phyloP scores from a whole-genome alignment of 2,797 vertebrate species.

The Tinamus major region DNA sequence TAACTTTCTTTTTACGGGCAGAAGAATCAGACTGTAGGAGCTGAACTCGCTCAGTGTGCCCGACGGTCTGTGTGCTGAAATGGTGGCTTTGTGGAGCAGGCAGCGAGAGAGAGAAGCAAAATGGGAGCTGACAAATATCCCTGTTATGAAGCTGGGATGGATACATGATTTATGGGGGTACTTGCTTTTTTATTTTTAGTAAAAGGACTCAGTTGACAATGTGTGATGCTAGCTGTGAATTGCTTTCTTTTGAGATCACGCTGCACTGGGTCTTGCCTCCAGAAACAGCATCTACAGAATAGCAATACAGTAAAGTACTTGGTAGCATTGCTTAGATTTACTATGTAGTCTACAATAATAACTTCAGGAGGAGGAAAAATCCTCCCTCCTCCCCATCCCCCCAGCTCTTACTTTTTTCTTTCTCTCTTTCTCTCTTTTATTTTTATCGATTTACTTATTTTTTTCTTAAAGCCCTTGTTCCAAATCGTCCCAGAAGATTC shows the following conservation, averaged over 20 bases:
- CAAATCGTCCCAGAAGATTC: not conserved
- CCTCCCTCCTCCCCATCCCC: not conserved
- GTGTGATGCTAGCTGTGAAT: not conserved
- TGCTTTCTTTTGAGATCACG: slow-evolving; percentile 20
- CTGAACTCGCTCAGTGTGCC: not conserved
- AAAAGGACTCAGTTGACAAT: not conserved
- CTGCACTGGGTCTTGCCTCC: slow-evolving; percentile 13
- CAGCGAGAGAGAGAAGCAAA: slow-evolving; percentile 24
- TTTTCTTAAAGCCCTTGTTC: not conserved
- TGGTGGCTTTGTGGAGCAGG: not conserved
- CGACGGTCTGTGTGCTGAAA: not conserved
- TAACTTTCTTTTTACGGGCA: not conserved
- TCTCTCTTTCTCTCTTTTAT: too few relatives aligned
- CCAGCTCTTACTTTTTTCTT: not conserved
- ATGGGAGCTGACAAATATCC: slow-evolving; percentile 43
- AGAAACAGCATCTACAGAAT: slow-evolving; percentile 16
- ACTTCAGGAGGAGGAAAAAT: not conserved
- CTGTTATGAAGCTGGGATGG: slow-evolving; percentile 12
- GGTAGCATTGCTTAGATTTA: not conserved
- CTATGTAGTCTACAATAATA: not conserved
- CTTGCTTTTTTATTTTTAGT: slow-evolving; percentile 11
- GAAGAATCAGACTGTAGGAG: not conserved
- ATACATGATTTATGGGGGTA: slow-evolving; percentile 38
- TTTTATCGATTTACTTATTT: not conserved
- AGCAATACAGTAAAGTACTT: slow-evolving; percentile 4